phyloP scores from a whole-genome alignment of 2,113 vertebrate genomes.

The Gavialis gangeticus region DNA sequence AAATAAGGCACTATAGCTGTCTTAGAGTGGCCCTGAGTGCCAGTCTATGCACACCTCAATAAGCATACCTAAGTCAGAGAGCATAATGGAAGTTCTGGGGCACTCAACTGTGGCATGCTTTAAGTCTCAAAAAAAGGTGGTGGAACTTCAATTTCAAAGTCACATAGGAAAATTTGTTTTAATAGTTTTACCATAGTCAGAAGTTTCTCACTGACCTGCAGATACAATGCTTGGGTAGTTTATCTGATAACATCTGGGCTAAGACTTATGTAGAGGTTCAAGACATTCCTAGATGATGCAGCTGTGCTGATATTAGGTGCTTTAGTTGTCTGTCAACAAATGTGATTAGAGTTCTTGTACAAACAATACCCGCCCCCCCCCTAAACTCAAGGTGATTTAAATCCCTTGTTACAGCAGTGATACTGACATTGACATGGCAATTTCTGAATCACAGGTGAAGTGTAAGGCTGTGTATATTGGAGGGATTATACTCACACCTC shows the following conservation, averaged over 20 bases:
- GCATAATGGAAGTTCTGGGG: too few species aligned
- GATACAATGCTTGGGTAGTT: not conserved
- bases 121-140: too few species aligned
- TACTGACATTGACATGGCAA: not conserved
- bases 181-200: too few species aligned
- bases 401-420: not conserved
- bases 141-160: too few species aligned
- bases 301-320: fast-evolving
- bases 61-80: too few species aligned
- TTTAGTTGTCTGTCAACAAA: not conserved
- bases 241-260: not conserved
- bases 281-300: not conserved
- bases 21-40: too few species aligned
- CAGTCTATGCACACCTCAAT: too few species aligned
- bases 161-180: too few species aligned
- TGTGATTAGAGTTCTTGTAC: not conserved
- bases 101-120: too few species aligned
- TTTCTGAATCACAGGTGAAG: not conserved
- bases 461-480: not conserved
- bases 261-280: not conserved
- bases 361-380: not conserved
- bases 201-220: too few species aligned
- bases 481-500: not conserved
- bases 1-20: too few species aligned
- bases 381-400: not conserved